Evolutionary conservation across 2,888 invertebrate species (phyloP), one percentile per base, ranked within the genome.

Genomic region (Dryocosmus kuriphilus): DNA sequence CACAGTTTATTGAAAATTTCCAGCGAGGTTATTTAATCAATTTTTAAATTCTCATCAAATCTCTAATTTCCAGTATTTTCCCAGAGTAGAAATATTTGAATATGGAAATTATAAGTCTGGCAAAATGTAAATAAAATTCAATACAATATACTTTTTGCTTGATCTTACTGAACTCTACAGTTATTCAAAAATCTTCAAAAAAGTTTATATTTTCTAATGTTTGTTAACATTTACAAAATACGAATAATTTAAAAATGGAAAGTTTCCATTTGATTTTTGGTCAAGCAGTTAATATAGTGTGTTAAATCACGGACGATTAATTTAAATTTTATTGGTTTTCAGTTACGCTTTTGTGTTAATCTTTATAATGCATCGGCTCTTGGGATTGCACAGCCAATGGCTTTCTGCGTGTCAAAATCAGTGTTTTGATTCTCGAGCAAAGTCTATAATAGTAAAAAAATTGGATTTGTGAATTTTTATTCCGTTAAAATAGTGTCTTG

Each of bases 301-400:
- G 55, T 71, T 30, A 22, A 71, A 27, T 51, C 11, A 51, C 19
- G 30, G 51, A 30, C 51, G 51, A 27, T 27, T 46, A 71, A 51
- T 51, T 51, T 7, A 2, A 30, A 71, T 71, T 71, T 30, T 8
- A n/a, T 51, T 51, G 51, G 27, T 27, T 71, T 71, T 32, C 51
- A 71, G 71, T 51, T 46, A n/a, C 71, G 30, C n/a, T 71, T 71
- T 22, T 51, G 11, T 30, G 71, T 71, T 71, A 51, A 55, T 22
- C 30, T 22, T 71, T 71, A 71, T 71, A 51, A 51, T 71, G 71
- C 51, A 71, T 71, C 51, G 27, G 71, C 51, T 71, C 46, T 32
- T 71, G 32, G 30, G 30, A 71, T 71, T 71, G 30, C 19, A 51
- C 55, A 46, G 51, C 19, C 51, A 7, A 30, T 51, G 51, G 71